Evolutionary conservation across 2,797 vertebrate genomes (phyloP), one percentile per base, ranked within the genome.

Genomic region (Crocidura indochinensis): DNA sequence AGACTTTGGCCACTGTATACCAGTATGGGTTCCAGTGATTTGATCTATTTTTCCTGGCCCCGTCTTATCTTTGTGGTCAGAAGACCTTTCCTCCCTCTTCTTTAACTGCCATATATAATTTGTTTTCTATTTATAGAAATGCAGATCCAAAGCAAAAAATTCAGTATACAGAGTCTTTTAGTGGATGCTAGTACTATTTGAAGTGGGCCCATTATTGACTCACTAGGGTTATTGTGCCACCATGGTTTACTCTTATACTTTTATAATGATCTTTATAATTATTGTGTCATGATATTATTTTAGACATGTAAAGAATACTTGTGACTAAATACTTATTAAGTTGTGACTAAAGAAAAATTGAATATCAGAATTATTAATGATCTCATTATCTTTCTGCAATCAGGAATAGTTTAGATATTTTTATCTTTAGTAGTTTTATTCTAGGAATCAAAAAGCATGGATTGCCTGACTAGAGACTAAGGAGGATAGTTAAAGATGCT

Each of bases 171-270:
- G 65, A 81, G 67, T 29, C 27, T 68, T 2, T 22, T 29, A 8
- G 56, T 67, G 68, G 38, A 6, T 71, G 53, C 24, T 86, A 49
- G 31, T 76, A 17, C 29, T 75, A 11, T 84, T 89, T 20, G 69
- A 81, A 75, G 10, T 44, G 24, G 38, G 19, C 17, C 5, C 22
- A 75, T 65, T 31, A 26, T 19, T 65, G 44, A 78, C 53, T 26
- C 22, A 19, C 56, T 60, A 60, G 56, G 56, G 56, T 60, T 17
- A 60, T 6, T 51, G 14, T 51, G 51, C 7, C 51, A 8, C 51
- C 10, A 51, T 94, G 51, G 22, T 90, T 88, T 87, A 7, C 62
- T 51, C 19, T 44, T 71, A 17, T 56, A 65, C 93, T 91, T 91
- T 93, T 71, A 74, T 69, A 24, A 44, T 64, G 38, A 17, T 76